These are phyloP conservation scores for Morpho deidamia DNA, from an alignment of 2,888 invertebrate species.

Conservation along the genomic window DNA sequence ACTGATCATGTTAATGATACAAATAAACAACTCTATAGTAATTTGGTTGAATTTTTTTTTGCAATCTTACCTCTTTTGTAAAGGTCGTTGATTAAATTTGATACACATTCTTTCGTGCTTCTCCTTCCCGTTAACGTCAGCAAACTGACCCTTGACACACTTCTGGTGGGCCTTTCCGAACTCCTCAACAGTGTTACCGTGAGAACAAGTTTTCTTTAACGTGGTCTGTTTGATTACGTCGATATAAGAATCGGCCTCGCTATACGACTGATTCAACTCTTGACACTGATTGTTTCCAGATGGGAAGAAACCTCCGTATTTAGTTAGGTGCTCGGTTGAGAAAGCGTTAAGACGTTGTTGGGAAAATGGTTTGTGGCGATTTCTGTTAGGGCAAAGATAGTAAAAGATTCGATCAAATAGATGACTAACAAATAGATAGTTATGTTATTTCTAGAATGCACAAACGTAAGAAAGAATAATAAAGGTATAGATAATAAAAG, in stretches of 20 bases:
- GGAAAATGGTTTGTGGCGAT: constrained; percentile 74
- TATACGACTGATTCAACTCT: constrained; percentile 69
- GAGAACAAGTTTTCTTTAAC: constrained; percentile 62
- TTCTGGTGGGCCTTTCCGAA: constrained; percentile 74
- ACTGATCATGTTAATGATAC: too few species aligned
- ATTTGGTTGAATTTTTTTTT: background rate
- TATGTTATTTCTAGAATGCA: constrained; percentile 10
- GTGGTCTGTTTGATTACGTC: constrained; percentile 62
- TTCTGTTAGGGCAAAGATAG: constrained; percentile 70
- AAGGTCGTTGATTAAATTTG: constrained; percentile 70
- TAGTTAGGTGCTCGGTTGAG: constrained; percentile 71
- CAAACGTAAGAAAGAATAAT: constrained; percentile 1
- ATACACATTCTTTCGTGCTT: constrained; percentile 75
- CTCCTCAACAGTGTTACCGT: constrained; percentile 68
- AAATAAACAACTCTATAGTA: too few species aligned
- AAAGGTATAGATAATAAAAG: background rate
- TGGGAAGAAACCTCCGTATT: constrained; percentile 71
- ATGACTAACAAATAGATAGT: constrained; percentile 18
- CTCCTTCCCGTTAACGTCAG: constrained; percentile 39
- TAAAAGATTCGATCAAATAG: constrained; percentile 46
- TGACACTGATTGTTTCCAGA: constrained; percentile 70
- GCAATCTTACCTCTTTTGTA: constrained; percentile 59
- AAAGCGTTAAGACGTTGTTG: constrained; percentile 75
- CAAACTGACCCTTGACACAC: constrained; percentile 64
- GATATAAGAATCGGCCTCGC: constrained; percentile 69